Base-by-base conservation (phyloP, 1,140 invertebrate species). In the Cyphomyrmex costatus region DNA sequence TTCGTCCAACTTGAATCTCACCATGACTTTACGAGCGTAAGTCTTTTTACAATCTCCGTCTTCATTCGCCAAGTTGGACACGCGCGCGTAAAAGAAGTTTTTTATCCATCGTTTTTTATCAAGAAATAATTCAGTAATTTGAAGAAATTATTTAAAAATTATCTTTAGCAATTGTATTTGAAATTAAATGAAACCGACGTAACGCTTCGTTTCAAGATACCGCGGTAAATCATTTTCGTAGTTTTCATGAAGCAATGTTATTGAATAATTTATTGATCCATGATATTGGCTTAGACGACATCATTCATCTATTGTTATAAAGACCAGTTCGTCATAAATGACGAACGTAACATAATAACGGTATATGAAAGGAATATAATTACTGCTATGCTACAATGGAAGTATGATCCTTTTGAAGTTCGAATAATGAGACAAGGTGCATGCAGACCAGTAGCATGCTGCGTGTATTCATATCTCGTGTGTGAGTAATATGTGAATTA, bases 11-110 rank as follows among this genome's bases (percentile, higher is more conserved):
- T 86, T 58, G 88, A 78, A 58, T 89, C 42, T 65, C 66, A 56
- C 76, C 80, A 71, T 51, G 65, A 21, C 19, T 89, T 90, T 87
- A 84, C 77, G 87, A 89, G 21, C 53, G n/a, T 60, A n/a, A 60
- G 74, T 33, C 24, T 73, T 56, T 63, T 82, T 76, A 80, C 53
- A 27, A 19, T 42, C 16, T 27, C 33, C 8, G 36, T 49, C 63
- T 82, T 86, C 53, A 74, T 89, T 87, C 61, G 66, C n/a, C 56
- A 86, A 86, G 51, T 89, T 76, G 71, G 27, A 24, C 24, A 61
- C 56, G 33, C 79, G 46, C 79, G 68, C 24, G 19, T 60, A 46
- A 42, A 78, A n/a, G 21, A 66, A 36, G n/a, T 10, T 51, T 8
- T 42, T 42, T 42, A 42, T 10, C n/a, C 27, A n/a, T 63, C 12